Conservation (phyloP, 2,797 vertebrate genomes). For the Sciaenops ocellatus region DNA sequence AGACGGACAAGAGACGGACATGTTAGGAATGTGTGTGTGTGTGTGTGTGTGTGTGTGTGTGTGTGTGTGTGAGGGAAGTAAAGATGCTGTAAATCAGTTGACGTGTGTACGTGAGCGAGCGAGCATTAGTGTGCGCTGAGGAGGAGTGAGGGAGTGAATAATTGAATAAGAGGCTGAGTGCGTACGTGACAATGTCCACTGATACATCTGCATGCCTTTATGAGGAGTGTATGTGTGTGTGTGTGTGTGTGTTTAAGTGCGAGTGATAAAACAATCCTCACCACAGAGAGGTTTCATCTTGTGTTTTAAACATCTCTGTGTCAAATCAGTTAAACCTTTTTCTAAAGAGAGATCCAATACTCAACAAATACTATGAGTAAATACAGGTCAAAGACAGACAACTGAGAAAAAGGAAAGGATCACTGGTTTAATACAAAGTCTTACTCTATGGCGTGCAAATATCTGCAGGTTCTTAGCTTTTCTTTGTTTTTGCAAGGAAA, state of each 20-base stretch:
- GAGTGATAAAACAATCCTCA: background rate
- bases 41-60: background rate
- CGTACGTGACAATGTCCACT: constrained; percentile 52
- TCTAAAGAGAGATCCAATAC: too few relatives aligned
- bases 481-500: too few relatives aligned
- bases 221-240: background rate
- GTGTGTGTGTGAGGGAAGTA: background rate
- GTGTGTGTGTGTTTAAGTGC: background rate
- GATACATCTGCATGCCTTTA: background rate
- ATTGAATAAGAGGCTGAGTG: constrained; percentile 13
- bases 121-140: background rate
- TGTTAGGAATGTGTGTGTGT: background rate
- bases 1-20: background rate
- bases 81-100: background rate
- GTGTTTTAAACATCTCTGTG: too few relatives aligned
- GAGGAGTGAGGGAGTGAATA: constrained; percentile 28
- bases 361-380: too few relatives aligned
- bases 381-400: too few relatives aligned
- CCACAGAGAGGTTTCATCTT: too few relatives aligned
- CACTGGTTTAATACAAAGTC: too few relatives aligned
- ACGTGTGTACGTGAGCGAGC: background rate
- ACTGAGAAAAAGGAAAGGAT: too few relatives aligned
- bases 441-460: too few relatives aligned
- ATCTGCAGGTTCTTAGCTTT: too few relatives aligned
- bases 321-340: too few relatives aligned